Base-by-base conservation (phyloP, 2,113 vertebrate genomes). In the Apodemus speciosus region DNA sequence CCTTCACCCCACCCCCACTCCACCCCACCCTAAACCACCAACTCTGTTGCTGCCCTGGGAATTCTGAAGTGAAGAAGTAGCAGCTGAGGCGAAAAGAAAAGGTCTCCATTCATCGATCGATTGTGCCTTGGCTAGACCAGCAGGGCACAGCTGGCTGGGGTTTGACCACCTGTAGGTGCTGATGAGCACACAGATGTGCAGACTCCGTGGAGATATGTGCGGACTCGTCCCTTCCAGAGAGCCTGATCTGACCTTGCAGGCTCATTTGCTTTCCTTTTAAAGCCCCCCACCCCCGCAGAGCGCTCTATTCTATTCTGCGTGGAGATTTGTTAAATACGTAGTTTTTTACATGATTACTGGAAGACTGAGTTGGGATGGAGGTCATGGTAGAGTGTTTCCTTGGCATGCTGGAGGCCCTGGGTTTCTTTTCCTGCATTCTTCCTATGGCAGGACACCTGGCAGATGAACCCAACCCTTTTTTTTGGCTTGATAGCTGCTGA, bases 71-170 rank as follows among this genome's bases (percentile, higher is more conserved):
- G 51, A 60, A 25, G 46, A 6, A 30, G 16, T 2, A 9, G 64
- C 58, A 6, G 4, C 53, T 46, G n/a, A 23, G 43, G 8, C 0
- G 9, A 8, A 5, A 58, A 43, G 9, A 8, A 5, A 58, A 43
- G 51, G 27, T 15, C 25, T 43, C 1, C 5, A 15, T 7, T 9
- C 83, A 43, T 85, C 23, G 11, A 43, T 75, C 10, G 7, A 9
- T 6, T 25, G 27, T 9, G 2, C 16, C 0, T 20, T 11, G 30
- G 32, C 60, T 46, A 73, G 23, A 35, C 27, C 35, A 0, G 0
- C 32, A 56, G 87, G 73, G 8, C 38, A 40, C 18, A 51, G 32
- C 62, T 38, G 58, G 32, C 62, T 38, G 58, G 68, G 27, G 46
- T 93, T 77, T 11, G 49, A 40, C 11, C n/a, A 7, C 2, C 1